Evolutionary conservation across 2,113 vertebrate species (phyloP).

Genomic region (Lanius ludovicianus): DNA sequence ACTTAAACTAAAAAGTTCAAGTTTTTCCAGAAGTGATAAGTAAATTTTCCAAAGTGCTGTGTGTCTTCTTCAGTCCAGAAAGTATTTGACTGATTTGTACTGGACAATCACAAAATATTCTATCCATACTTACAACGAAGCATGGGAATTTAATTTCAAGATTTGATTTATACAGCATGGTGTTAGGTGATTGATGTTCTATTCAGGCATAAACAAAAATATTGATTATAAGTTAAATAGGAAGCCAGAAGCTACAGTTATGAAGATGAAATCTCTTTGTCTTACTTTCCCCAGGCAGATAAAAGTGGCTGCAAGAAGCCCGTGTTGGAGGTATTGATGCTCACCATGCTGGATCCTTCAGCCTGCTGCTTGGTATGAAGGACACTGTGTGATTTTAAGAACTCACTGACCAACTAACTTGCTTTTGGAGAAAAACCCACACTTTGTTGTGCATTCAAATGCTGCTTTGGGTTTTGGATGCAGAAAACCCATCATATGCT

Average conservation of each 20-base stretch:
- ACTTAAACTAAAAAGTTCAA: background rate
- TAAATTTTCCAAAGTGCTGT: background rate
- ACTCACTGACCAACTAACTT: background rate
- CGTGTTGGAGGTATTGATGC: background rate
- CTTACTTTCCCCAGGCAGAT: background rate
- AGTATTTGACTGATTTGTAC: background rate
- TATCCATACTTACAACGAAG: background rate
- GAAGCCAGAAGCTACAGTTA: background rate
- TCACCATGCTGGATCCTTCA: background rate
- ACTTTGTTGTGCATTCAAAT: background rate
- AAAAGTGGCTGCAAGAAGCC: background rate
- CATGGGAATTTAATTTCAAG: background rate
- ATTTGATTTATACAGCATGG: background rate
- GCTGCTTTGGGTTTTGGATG: conserved; percentile 1
- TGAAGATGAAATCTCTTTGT: background rate
- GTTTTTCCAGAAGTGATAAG: background rate
- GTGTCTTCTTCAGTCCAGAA: background rate
- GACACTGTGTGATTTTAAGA: background rate
- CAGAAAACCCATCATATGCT: conserved; percentile 32
- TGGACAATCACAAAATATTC: background rate
- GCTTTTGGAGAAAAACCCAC: background rate
- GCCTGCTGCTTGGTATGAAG: background rate
- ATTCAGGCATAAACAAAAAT: background rate
- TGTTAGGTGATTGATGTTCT: conserved; percentile 4
- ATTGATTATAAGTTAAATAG: background rate